Evolutionary conservation across 2,888 invertebrate genomes (phyloP), one percentile per base, ranked within the genome.

Genomic region (Oxyscelio sp.): DNA sequence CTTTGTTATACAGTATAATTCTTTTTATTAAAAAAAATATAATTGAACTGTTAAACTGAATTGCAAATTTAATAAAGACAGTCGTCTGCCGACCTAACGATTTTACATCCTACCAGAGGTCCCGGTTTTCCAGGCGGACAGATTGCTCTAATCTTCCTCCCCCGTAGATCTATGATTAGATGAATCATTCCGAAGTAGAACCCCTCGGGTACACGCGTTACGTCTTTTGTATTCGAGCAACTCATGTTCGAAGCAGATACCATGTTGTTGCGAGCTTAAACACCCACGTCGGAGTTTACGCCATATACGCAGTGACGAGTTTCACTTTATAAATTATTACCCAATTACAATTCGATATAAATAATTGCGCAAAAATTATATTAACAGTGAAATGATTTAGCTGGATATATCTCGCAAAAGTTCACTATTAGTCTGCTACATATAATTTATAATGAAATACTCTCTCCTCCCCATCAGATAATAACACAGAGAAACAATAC

Each of bases 221-320:
- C 63, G 65, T 75, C 80, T 84, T 75, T 84, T 84, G 80, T 84
- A 15, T 73, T 24, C 43, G 54, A 52, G 22, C 21, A 58, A 54
- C 40, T 79, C 83, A 70, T 79, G 78, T 54, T 78, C 78, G 54
- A 83, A 78, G 50, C 68, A 52, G 74, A 81, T 74, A 81, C 48
- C 61, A 54, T 61, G 73, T 68, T 68, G 48, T n/a, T n/a, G n/a
- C 52, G 4, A 61, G 61, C 61, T 54, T 61, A 74, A 63, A 70
- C 81, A 50, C 75, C 70, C 75, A 63, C 74, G 68, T 27, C 27
- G 21, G 24, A 52, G 15, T 54, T 61, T 43, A 22, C 22, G 52
- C 19, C 9, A n/a, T 31, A 45, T 40, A 48, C 21, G 4, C 31
- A 24, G 58, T 38, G 77, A 68, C 50, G 59, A 59, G 59, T 66